phyloP scores from a whole-genome alignment of 2,888 invertebrate species.

The Onchidella celtica region DNA sequence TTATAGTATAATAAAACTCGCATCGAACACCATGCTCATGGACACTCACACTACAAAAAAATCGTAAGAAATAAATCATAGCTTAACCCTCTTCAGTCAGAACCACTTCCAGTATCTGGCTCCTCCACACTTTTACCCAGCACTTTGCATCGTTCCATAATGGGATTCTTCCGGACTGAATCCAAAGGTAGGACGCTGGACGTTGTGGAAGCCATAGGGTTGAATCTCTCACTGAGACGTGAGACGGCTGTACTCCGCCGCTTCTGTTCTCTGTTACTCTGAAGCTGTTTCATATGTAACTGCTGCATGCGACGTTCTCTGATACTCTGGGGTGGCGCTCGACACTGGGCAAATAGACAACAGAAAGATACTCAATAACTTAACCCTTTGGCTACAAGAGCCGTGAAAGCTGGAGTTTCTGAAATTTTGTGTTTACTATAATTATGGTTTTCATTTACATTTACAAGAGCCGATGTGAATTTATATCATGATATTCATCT shows the following conservation, averaged over 20 bases:
- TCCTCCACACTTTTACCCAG: slow-evolving; percentile 20
- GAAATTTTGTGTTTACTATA: too few species aligned
- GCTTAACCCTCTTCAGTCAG: too few species aligned
- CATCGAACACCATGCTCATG: too few species aligned
- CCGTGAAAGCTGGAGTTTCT: too few species aligned
- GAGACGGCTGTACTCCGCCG: slow-evolving; percentile 45
- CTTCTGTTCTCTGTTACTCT: slow-evolving; percentile 4
- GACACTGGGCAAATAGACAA: slow-evolving; percentile 28
- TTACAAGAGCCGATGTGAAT: too few species aligned
- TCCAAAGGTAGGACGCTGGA: slow-evolving; percentile 15
- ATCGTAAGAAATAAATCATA: too few species aligned
- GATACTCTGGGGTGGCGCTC: slow-evolving; percentile 38
- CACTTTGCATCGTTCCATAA: not conserved
- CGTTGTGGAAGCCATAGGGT: slow-evolving; percentile 37
- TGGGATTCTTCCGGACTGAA: slow-evolving; percentile 20
- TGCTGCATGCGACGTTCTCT: slow-evolving; percentile 44
- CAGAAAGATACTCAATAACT: too few species aligned
- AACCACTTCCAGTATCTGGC: slow-evolving; percentile 10
- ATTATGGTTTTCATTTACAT: too few species aligned
- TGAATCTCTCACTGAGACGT: slow-evolving; percentile 42
- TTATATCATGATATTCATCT: too few species aligned
- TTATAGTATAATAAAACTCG: too few species aligned
- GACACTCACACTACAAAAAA: too few species aligned
- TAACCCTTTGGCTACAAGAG: too few species aligned
- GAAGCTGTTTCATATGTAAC: slow-evolving; percentile 21